A percentile compares a stretch with the other conserved stretches of the same genome.
phyloP scores from a whole-genome alignment of 2,888 invertebrate genomes.

The Plagodis dolabraria region DNA sequence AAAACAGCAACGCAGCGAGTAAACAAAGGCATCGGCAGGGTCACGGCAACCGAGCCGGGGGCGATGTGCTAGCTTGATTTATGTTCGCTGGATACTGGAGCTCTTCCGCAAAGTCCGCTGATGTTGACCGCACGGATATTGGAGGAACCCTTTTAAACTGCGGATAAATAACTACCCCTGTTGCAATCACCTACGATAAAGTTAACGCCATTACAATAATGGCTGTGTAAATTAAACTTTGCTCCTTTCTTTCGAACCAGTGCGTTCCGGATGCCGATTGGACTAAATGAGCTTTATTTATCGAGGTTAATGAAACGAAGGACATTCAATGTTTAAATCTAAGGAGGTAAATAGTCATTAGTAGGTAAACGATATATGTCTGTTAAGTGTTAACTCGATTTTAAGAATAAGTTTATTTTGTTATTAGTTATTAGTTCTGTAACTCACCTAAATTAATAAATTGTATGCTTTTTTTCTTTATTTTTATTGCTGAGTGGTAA shows the following conservation, averaged over 20 bases:
- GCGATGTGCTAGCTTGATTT: slow-evolving; percentile 76
- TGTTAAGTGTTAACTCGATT: too few relatives aligned
- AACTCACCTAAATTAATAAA: too few relatives aligned
- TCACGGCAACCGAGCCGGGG: slow-evolving; percentile 65
- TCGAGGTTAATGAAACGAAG: too few relatives aligned
- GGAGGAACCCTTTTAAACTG: slow-evolving; percentile 33
- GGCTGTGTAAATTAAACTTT: neutral
- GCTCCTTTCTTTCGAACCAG: neutral
- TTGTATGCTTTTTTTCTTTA: too few relatives aligned
- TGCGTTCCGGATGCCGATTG: neutral
- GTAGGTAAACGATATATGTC: too few relatives aligned
- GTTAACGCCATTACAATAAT: slow-evolving; percentile 15
- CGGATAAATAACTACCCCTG: slow-evolving; percentile 24
- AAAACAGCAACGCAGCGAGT: slow-evolving; percentile 58
- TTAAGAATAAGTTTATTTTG: too few relatives aligned
- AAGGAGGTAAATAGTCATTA: too few relatives aligned
- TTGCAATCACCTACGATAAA: slow-evolving; percentile 1
- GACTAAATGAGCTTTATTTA: too few relatives aligned
- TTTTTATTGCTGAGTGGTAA: too few relatives aligned
- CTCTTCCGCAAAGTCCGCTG: slow-evolving; percentile 78
- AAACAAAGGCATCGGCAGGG: slow-evolving; percentile 66
- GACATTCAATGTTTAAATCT: too few relatives aligned
- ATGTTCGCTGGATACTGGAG: slow-evolving; percentile 72
- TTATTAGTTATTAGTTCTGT: too few relatives aligned
- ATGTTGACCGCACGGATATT: slow-evolving; percentile 64